Evolutionary conservation across 2,113 vertebrate species (phyloP).

Genomic region (Notechis scutatus): DNA sequence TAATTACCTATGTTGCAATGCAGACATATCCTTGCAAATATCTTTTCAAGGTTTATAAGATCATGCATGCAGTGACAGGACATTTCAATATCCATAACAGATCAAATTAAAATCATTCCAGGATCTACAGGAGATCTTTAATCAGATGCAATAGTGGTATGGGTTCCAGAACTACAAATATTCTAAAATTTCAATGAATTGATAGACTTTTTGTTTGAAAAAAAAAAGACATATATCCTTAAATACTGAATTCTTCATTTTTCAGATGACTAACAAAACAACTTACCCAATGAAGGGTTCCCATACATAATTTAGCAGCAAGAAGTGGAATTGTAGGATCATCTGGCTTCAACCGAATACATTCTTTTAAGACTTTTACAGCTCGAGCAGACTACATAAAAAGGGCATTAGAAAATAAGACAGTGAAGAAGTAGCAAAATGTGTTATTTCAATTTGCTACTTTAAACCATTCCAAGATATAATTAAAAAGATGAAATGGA

Average conservation of each 20-base stretch:
- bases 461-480: constrained; percentile 1
- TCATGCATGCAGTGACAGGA: background rate
- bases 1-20: background rate
- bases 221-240: background rate
- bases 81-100: background rate
- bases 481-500: background rate
- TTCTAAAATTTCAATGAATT: background rate
- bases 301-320: constrained; percentile 94
- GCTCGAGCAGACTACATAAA: constrained; percentile 85
- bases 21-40: background rate
- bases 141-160: background rate
- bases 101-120: background rate
- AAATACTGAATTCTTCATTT: background rate
- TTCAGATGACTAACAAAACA: background rate
- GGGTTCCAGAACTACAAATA: background rate
- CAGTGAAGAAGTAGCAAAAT: constrained; percentile 24
- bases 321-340: constrained; percentile 95
- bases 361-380: constrained; percentile 95
- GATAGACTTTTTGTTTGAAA: background rate
- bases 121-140: background rate
- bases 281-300: constrained; percentile 95
- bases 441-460: constrained; percentile 17
- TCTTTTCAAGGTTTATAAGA: background rate
- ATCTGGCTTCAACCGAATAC: constrained; percentile 92
- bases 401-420: constrained; percentile 44